Evolutionary conservation across 2,797 vertebrate genomes (phyloP).

Genomic region (Vespertilio murinus): DNA sequence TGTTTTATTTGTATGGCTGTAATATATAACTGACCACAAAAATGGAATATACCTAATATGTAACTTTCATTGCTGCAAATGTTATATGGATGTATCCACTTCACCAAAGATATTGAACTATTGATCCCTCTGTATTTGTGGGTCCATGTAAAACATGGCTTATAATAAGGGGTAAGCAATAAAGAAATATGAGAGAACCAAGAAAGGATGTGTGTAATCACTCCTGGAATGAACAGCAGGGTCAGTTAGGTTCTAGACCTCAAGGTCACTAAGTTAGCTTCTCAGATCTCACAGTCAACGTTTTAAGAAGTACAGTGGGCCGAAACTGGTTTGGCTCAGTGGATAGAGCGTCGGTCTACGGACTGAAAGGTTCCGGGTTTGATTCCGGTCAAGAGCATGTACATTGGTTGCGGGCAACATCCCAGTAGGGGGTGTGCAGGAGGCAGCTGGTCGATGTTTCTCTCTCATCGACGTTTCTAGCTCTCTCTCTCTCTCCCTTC

Average conservation of each 20-base stretch:
- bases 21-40: background rate
- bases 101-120: conserved; percentile 3
- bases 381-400: too few relatives aligned
- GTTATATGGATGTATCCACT: background rate
- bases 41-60: background rate
- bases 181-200: conserved; percentile 12
- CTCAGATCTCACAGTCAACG: background rate
- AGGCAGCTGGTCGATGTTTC: too few relatives aligned
- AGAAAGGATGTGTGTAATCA: background rate
- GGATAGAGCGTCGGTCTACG: too few relatives aligned
- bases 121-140: background rate
- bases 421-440: too few relatives aligned
- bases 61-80: background rate
- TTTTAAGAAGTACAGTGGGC: background rate
- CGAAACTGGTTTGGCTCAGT: too few relatives aligned
- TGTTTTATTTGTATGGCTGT: background rate
- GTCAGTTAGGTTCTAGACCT: background rate
- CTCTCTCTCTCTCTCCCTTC: too few relatives aligned
- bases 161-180: background rate
- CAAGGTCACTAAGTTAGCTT: background rate
- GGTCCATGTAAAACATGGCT: background rate
- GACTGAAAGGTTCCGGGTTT: too few relatives aligned
- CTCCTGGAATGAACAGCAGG: background rate
- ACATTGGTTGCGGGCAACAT: too few relatives aligned
- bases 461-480: too few relatives aligned